Conservation (phyloP, 2,888 invertebrate species). For the Dendrolimus pini region DNA sequence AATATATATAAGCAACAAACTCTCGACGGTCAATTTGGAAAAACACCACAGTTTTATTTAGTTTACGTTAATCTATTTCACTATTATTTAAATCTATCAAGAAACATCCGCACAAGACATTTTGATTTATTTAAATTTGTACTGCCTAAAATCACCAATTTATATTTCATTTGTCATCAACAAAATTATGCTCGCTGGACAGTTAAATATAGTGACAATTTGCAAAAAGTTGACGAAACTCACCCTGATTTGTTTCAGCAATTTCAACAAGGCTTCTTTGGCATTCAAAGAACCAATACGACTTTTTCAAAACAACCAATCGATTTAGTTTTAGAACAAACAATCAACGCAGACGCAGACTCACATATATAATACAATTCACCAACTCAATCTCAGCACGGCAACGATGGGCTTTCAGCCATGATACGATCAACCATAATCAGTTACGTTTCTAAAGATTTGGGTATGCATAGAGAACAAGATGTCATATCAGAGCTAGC, state of each 20-base stretch:
- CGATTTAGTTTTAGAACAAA: conserved; percentile 26
- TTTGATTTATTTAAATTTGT: conserved; percentile 3
- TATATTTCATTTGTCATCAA: neutral
- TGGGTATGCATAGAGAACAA: neutral
- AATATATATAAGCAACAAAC: conserved; percentile 3
- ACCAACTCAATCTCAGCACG: conserved; percentile 1
- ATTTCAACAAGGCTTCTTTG: conserved; percentile 11
- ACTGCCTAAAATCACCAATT: conserved; percentile 5
- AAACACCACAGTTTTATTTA: conserved; percentile 9
- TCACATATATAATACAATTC: conserved; percentile 20
- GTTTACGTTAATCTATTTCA: conserved; percentile 5
- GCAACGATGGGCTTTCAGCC: neutral
- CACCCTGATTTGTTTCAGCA: conserved; percentile 13
- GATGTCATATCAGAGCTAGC: conserved; percentile 9
- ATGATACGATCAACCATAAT: neutral
- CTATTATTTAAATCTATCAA: conserved; percentile 2
- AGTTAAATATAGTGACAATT: conserved; percentile 15
- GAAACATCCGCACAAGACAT: conserved; percentile 5
- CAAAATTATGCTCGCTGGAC: conserved; percentile 16
- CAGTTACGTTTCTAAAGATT: neutral
- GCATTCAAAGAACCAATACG: conserved; percentile 17
- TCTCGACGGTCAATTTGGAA: conserved; percentile 5
- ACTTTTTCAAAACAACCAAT: conserved; percentile 20
- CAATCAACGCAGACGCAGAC: conserved; percentile 33
- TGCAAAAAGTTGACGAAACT: conserved; percentile 13